Conservation (phyloP, 2,797 vertebrate genomes). For the Dallia pectoralis region DNA sequence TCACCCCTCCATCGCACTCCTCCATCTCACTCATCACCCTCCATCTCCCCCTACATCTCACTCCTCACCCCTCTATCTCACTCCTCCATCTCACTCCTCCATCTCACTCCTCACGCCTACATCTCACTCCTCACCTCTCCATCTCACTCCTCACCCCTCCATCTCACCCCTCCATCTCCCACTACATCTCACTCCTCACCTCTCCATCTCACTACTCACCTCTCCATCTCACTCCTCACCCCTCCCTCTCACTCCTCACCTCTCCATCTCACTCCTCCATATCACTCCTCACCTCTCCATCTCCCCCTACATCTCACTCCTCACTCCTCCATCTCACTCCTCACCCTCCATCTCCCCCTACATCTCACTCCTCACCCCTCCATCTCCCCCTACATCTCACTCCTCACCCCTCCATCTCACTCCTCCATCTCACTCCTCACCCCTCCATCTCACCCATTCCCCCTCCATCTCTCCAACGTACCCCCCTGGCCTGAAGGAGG, state of each 20-base stretch:
- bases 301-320: background rate
- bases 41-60: background rate
- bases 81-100: background rate
- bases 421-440: background rate
- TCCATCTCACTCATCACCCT: background rate
- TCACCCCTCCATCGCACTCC: background rate
- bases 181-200: background rate
- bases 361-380: background rate
- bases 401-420: background rate
- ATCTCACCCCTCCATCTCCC: accelerated
- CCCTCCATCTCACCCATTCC: slow-evolving; percentile 2
- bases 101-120: background rate
- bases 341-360: background rate
- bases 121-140: slow-evolving; percentile 28
- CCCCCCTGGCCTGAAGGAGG: slow-evolving; percentile 71
- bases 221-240: background rate
- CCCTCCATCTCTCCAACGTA: slow-evolving; percentile 59
- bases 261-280: background rate
- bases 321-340: background rate
- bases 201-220: background rate
- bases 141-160: too few relatives aligned
- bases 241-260: background rate
- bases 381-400: background rate
- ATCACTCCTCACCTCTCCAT: too few relatives aligned
- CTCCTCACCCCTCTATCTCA: too few relatives aligned